Percentiles rank a stretch among this genome's conserved stretches.
Conservation (phyloP, 2,888 invertebrate species). For the Drosophila flavopinicola region DNA sequence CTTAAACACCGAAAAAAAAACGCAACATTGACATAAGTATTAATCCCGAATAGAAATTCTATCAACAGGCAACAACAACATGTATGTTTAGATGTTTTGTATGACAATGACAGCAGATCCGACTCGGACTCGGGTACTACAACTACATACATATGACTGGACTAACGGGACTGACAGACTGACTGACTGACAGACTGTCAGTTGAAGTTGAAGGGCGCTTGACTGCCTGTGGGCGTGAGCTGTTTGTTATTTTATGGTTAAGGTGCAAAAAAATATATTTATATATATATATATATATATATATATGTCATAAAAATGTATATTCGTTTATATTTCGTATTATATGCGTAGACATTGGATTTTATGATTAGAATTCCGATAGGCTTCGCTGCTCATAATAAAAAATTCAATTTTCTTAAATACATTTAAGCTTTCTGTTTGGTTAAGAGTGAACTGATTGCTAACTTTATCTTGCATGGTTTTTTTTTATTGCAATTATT, state of each 20-base stretch:
- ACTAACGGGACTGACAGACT: constrained; percentile 16
- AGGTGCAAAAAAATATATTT: constrained; percentile 1
- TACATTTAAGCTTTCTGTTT: not conserved
- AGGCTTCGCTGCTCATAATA: not conserved
- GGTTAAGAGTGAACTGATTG: not conserved
- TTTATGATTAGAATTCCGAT: constrained; percentile 16
- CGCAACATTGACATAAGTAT: constrained; percentile 73
- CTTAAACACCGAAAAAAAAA: constrained; percentile 55
- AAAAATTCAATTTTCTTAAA: constrained; percentile 3
- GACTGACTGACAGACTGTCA: constrained; percentile 30
- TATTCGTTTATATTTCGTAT: constrained; percentile 22
- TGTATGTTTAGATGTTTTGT: constrained; percentile 15
- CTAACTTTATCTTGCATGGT: not conserved
- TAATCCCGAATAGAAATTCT: constrained; percentile 78
- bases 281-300: constrained; percentile 21
- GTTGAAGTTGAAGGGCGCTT: not conserved
- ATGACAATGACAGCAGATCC: constrained; percentile 45
- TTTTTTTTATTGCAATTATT: no score
- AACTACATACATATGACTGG: not conserved
- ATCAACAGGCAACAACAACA: constrained; percentile 54
- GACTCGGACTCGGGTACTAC: constrained; percentile 2
- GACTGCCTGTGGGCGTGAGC: constrained; percentile 4
- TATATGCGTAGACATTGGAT: constrained; percentile 22
- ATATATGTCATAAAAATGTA: constrained; percentile 14
- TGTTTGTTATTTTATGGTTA: not conserved